Evolutionary conservation across 2,113 vertebrate genomes (phyloP).

Genomic region (Rafetus swinhoei): DNA sequence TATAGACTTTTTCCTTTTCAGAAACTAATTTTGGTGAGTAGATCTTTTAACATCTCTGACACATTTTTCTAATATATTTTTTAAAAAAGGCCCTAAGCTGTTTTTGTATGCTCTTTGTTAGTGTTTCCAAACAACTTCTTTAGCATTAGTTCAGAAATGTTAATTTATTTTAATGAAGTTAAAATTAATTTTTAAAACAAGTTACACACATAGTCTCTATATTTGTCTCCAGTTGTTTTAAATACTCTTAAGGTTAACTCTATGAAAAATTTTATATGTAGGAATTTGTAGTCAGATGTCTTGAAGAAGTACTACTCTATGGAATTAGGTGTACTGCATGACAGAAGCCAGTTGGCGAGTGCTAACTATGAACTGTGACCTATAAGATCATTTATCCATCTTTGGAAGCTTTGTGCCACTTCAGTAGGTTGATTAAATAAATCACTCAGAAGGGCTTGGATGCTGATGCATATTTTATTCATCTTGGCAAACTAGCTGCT

Average conservation of each 20-base stretch:
- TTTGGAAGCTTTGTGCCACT: conserved; percentile 29
- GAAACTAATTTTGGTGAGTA: background rate
- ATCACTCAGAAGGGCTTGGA: background rate
- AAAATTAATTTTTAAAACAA: background rate
- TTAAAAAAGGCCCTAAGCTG: background rate
- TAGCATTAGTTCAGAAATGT: background rate
- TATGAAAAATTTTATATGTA: background rate
- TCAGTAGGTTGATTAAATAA: conserved; percentile 51
- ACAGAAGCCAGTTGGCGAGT: background rate
- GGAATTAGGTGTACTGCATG: background rate
- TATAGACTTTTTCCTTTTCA: background rate
- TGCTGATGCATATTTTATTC: background rate
- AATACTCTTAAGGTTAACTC: background rate
- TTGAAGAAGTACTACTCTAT: background rate
- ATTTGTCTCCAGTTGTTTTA: background rate
- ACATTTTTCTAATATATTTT: background rate
- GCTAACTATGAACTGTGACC: background rate
- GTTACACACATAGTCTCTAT: background rate
- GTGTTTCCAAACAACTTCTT: background rate
- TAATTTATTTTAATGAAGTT: fast-evolving
- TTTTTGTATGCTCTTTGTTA: background rate
- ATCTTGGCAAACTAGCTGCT: background rate
- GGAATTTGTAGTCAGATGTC: background rate
- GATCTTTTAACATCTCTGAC: background rate
- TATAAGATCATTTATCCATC: background rate